Evolutionary conservation across 2,888 invertebrate species (phyloP).

Genomic region (Eurytoma californica): DNA sequence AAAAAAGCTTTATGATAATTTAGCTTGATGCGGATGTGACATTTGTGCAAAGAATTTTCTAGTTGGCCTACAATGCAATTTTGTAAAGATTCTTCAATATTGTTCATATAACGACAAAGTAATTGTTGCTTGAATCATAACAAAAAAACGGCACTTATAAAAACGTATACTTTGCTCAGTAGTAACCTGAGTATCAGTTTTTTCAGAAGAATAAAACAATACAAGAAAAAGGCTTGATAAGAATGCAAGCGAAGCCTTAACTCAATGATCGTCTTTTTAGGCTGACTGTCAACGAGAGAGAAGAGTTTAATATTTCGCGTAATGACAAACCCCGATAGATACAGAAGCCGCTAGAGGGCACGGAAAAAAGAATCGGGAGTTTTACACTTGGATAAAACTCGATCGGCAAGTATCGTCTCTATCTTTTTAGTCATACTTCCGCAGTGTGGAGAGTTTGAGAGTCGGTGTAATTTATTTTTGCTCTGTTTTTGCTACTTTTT

Average conservation of each 20-base stretch:
- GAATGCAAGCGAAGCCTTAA: conserved; percentile 24
- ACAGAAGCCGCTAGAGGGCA: background rate
- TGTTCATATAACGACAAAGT: no score
- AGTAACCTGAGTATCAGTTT: no score
- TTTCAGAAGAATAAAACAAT: no score
- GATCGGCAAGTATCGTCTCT: conserved; percentile 54
- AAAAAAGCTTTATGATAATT: no score
- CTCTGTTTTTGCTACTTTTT: conserved; percentile 42
- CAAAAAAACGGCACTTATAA: no score
- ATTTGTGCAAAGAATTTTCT: no score
- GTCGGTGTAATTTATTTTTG: background rate
- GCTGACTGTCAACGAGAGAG: background rate
- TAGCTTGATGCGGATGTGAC: no score
- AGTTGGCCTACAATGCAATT: no score
- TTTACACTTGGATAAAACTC: conserved; percentile 53
- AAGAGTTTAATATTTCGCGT: conserved; percentile 54
- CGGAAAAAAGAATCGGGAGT: conserved; percentile 23
- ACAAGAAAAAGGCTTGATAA: background rate
- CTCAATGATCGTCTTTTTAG: conserved; percentile 25
- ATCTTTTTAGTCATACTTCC: conserved; percentile 21
- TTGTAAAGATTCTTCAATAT: no score
- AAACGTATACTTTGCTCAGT: no score
- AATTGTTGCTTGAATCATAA: no score
- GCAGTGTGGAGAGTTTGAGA: conserved; percentile 35
- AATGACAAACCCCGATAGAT: conserved; percentile 42